Conservation (phyloP, 2,113 vertebrate genomes). For the Dasyurus viverrinus region DNA sequence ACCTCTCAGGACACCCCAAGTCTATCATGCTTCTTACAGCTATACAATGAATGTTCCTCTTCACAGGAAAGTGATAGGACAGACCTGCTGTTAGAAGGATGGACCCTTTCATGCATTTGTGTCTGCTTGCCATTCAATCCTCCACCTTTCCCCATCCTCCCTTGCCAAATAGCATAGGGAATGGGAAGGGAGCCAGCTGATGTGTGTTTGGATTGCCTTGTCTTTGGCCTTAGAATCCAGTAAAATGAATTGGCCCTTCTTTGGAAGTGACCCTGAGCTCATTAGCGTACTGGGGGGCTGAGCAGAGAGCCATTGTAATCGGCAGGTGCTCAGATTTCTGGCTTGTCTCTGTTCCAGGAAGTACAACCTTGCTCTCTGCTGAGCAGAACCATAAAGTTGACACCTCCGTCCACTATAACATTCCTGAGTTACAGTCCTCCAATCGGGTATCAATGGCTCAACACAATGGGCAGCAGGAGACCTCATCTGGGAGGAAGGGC, state of each 20-base stretch:
- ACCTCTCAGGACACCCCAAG: background rate
- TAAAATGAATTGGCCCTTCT: background rate
- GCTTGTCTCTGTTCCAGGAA: constrained; percentile 79
- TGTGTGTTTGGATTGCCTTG: background rate
- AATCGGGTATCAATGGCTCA: constrained; percentile 81
- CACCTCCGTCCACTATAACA: constrained; percentile 96
- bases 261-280: background rate
- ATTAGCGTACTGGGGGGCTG: background rate
- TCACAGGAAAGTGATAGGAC: background rate
- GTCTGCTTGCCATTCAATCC: background rate
- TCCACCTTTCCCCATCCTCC: background rate
- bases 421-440: constrained; percentile 94
- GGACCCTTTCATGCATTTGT: background rate
- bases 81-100: background rate
- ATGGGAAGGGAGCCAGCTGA: background rate
- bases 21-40: background rate
- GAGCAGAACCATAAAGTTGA: constrained; percentile 94
- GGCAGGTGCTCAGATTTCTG: fast-evolving
- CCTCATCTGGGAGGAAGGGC: constrained; percentile 76
- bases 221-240: background rate
- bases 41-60: background rate
- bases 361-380: constrained; percentile 80
- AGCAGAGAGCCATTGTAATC: background rate
- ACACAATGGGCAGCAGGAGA: constrained; percentile 92
- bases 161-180: background rate